These are phyloP conservation scores for Lacanobia oleracea DNA, from an alignment of 2,888 invertebrate species.

Conservation along the genomic window DNA sequence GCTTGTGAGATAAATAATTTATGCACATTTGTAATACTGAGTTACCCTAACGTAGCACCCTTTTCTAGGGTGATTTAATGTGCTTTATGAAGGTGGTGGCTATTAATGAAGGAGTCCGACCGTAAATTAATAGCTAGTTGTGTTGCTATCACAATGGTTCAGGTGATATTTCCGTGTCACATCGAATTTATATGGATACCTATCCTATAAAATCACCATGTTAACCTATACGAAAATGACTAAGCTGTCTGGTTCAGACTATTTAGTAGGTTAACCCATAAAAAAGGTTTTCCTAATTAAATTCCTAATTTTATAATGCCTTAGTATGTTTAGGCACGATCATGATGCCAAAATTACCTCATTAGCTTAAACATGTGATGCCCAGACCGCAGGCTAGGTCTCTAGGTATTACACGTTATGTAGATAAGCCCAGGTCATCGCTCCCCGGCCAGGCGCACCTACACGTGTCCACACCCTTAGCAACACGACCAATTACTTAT, in stretches of 20 bases:
- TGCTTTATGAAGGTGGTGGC: background rate
- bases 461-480: constrained; percentile 41
- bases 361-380: constrained; percentile 16
- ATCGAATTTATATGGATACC: background rate
- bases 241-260: background rate
- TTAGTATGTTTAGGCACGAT: constrained; percentile 37
- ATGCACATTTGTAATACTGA: background rate
- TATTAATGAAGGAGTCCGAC: constrained; percentile 7
- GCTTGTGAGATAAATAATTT: background rate
- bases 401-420: constrained; percentile 30
- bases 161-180: background rate
- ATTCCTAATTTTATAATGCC: background rate
- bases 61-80: constrained; percentile 18
- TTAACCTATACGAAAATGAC: background rate
- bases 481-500: constrained; percentile 59
- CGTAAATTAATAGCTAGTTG: constrained; percentile 3
- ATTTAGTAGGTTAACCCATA: background rate
- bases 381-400: constrained; percentile 27
- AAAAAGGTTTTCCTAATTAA: background rate
- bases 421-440: constrained; percentile 43
- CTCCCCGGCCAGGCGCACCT: constrained; percentile 49
- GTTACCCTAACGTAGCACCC: constrained; percentile 1
- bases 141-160: background rate
- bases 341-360: constrained; percentile 18
- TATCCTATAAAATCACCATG: background rate